Evolutionary conservation across 2,797 vertebrate species (phyloP).

Genomic region (Orientallactaga sibirica): DNA sequence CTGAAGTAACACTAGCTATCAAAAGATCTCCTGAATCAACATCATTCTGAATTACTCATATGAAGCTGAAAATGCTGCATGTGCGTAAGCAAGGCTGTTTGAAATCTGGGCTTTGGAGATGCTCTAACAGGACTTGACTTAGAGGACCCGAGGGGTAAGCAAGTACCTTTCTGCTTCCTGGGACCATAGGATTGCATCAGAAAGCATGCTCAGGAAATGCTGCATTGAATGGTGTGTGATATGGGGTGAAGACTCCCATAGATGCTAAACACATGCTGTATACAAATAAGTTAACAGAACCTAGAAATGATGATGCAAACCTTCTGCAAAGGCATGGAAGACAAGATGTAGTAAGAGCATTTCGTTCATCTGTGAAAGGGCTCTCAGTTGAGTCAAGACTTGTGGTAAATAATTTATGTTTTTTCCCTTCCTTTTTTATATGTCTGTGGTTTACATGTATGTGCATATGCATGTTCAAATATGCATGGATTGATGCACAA

Average conservation of each 20-base stretch:
- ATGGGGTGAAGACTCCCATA: neutral
- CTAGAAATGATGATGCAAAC: too few relatives aligned
- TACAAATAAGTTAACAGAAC: neutral
- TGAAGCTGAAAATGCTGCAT: conserved; percentile 60
- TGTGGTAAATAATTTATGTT: neutral
- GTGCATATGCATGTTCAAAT: too few relatives aligned
- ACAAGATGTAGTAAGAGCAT: neutral
- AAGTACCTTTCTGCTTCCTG: neutral
- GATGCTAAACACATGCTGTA: neutral
- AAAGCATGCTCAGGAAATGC: neutral
- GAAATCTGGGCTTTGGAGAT: conserved; percentile 63
- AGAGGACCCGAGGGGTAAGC: neutral
- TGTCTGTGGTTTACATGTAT: too few relatives aligned
- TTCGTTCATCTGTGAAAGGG: neutral
- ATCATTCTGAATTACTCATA: conserved; percentile 74
- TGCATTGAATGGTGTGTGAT: neutral
- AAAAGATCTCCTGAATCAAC: conserved; percentile 77
- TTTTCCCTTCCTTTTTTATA: too few relatives aligned
- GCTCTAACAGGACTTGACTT: neutral
- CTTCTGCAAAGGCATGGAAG: neutral
- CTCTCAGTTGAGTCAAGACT: neutral
- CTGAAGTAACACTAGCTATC: conserved; percentile 77
- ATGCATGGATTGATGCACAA: too few relatives aligned
- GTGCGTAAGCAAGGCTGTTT: conserved; percentile 71
- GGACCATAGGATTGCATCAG: neutral